Base-by-base conservation (phyloP, 2,888 invertebrate species). In the Operophtera brumata region DNA sequence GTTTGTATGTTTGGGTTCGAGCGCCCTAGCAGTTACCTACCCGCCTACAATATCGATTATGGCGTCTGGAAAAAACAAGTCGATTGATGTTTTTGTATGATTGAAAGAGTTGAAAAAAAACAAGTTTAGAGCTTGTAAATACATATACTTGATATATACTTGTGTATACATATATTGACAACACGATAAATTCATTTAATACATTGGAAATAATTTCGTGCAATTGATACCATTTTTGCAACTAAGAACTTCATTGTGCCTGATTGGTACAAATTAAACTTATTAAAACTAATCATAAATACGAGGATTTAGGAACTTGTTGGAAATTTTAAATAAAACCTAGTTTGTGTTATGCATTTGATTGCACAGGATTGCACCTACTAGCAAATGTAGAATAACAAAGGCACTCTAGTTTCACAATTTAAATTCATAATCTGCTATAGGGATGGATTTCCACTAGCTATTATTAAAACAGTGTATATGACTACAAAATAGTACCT, bases 91-190 rank as follows among this genome's bases (percentile, higher is more conserved):
- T n/a, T 20, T 20, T 20, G 2, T 20, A 20, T 20, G 2, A 20
- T 4, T 20, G 11, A 28, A 26, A n/a, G 1, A 11, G 9, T 12
- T 41, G 0, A 57, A 62, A 57, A 54, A 62, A 63, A 63, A 51
- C 26, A 41, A 40, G 6, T 20, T 35, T 40, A 58, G 49, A 62
- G 64, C 61, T 67, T 69, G 66, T 44, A 48, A 43, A 44, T 69
- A 67, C 60, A 59, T 64, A 30, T 2, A 9, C 7, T 5, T 30
- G 8, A 1, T 26, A 26, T 7, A 26, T 6, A 8, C 67, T 63
- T n/a, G n/a, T n/a, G n/a, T n/a, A n/a, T n/a, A n/a, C n/a, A n/a
- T 61, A 47, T 65, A 65, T 20, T 64, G 53, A 49, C 41, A 45
- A 51, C 45, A 60, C 26, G 51, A 47, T 47, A 52, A 47, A 59